Evolutionary conservation across 2,888 invertebrate species (phyloP).

Genomic region (Oxycera nigricornis): DNA sequence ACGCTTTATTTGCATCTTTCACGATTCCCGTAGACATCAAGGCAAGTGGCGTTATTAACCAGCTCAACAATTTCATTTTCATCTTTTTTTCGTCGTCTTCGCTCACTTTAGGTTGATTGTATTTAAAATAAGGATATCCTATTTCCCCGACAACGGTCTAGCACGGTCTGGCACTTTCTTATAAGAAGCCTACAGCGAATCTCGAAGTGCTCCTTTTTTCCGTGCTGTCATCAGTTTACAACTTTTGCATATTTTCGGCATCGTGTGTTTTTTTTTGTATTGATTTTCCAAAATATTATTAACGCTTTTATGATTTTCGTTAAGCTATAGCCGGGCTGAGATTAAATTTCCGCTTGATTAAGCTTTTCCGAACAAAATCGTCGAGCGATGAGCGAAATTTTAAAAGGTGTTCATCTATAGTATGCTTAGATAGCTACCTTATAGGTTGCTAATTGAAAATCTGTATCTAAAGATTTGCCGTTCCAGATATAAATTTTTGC

Average conservation of each 20-base stretch:
- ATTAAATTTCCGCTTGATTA: conserved; percentile 33
- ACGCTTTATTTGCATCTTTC: background rate
- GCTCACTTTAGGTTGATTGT: too few relatives aligned
- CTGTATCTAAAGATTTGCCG: too few relatives aligned
- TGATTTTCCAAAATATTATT: background rate
- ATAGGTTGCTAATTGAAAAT: conserved; percentile 27
- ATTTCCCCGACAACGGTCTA: background rate
- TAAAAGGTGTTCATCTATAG: conserved; percentile 30
- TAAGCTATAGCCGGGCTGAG: background rate
- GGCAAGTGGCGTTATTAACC: background rate
- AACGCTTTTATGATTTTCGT: conserved; percentile 11
- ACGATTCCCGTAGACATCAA: background rate
- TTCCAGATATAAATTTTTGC: too few relatives aligned
- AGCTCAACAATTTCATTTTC: background rate
- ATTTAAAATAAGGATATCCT: conserved; percentile 1
- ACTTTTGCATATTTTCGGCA: background rate
- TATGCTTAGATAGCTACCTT: conserved; percentile 36
- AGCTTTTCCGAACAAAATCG: background rate
- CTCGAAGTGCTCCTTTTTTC: background rate
- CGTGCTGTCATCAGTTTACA: background rate
- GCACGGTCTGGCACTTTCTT: background rate
- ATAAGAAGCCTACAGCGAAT: background rate
- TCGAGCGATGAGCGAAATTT: background rate
- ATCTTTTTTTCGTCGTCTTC: background rate
- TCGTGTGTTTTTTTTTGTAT: background rate